Base-by-base conservation (phyloP, 2,888 invertebrate species). In the Yponomeuta sedellus region DNA sequence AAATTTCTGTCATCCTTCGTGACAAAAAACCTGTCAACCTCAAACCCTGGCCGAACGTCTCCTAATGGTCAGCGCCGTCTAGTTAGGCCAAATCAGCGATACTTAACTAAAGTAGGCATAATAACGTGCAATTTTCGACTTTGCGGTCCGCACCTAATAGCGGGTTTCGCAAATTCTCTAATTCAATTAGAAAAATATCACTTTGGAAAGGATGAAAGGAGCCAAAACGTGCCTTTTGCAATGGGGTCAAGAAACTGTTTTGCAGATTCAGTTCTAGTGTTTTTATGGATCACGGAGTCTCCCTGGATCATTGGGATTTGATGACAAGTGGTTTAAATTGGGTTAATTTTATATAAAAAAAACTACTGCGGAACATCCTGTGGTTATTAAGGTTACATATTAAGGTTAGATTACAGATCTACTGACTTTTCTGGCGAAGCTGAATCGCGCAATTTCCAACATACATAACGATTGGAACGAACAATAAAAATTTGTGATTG, bases 111-210 rank as follows among this genome's bases (percentile, higher is more conserved):
- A 22, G 61, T 22, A 6, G n/a, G 16, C n/a, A 11, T 44, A 25
- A 44, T 25, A 39, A 44, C 40, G 19, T 40, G 20, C 22, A 64
- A 64, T 64, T 44, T 64, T 64, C 63, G 10, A 44, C 20, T 64
- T 64, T 64, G 63, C 63, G 63, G 44, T 64, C 20, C 20, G 16
- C 10, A 19, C 20, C 44, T 64, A 52, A 64, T 63, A 19, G 25
- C 28, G 34, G 59, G 59, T 59, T 28, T 61, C 61, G 61, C 61
- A 16, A 61, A 65, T 20, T 12, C 20, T 64, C 75, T 82, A 85
- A 85, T 84, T 83, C 76, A 84, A 84, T 85, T 82, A 84, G 71
- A 77, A 64, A 64, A 40, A 22, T 20, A 11, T 44, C 19, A 20
- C 40, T 64, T 44, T 11, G 40, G 44, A 52, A 52, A 16, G 44